Evolutionary conservation across 92 coral and sea anemone species (phyloP), one percentile per base, ranked within the genome.

Genomic region (Porites evermanni): DNA sequence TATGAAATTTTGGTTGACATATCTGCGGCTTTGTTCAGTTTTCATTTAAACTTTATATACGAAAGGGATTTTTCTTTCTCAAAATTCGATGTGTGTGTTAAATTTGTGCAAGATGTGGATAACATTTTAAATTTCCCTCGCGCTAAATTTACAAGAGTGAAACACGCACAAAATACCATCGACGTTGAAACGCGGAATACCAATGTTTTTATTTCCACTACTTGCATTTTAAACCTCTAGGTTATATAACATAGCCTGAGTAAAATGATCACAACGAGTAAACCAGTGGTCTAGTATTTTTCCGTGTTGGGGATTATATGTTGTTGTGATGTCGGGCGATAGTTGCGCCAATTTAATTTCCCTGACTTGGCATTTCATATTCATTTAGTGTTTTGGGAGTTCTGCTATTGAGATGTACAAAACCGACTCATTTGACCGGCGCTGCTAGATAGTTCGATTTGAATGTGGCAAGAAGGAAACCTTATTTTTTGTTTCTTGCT

Each of bases 91-190:
- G 53, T 64, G 12, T 65, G 74, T 83, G 16, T 56, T 58, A 16
- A 74, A 63, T 19, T 26, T 74, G 80, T 74, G 32, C 17, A 79
- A 58, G 47, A 19, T 38, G 67, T 12, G 71, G 67, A 64, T 75
- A 93, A 88, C 84, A 92, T 92, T 94, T 94, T 91, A 93, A 94
- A 94, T 94, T 94, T 94, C 98, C 98, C 98, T 91, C 98, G 95
- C 94, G 82, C 70, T n/a, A 21, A 29, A 63, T 72, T 64, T 72
- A 13, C 79, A 32, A 21, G 61, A 53, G 24, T 10, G 16, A n/a
- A 16, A 54, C 51, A 7, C 63, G 73, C 64, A 64, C 72, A 9
- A 83, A 73, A 38, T 65, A 64, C 80, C 24, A 83, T 65, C 65
- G 64, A 74, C 53, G 14, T 29, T 32, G 69, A 71, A 81, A 78